These are phyloP conservation scores for Vicugna pacos DNA, from an alignment of 2,113 vertebrate species.

Conservation along the genomic window DNA sequence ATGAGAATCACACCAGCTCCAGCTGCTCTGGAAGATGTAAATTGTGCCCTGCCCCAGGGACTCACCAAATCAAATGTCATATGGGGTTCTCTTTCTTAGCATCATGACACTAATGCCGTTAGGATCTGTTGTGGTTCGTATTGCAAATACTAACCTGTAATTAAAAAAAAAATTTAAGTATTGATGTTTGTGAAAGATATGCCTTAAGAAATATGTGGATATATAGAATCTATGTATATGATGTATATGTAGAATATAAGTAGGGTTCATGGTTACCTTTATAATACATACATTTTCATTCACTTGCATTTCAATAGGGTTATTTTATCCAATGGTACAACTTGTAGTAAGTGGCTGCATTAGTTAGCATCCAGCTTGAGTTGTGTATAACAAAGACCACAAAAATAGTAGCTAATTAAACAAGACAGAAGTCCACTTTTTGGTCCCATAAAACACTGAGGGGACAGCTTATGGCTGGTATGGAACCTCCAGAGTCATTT, in stretches of 20 bases:
- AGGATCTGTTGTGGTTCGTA: neutral
- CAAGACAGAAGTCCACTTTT: neutral
- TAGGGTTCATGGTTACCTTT: neutral
- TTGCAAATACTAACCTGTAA: neutral
- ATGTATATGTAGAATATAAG: too few species aligned
- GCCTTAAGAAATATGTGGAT: neutral
- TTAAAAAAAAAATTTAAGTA: neutral
- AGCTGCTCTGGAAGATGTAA: neutral
- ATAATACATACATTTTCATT: neutral
- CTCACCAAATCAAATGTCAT: neutral
- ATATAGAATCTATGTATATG: neutral
- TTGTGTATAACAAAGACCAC: neutral
- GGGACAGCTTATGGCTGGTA: too few species aligned
- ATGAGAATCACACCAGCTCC: neutral
- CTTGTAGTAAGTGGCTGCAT: neutral
- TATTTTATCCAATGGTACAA: neutral
- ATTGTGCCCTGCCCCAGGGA: neutral
- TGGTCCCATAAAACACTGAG: neutral
- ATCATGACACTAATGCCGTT: neutral
- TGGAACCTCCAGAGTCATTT: neutral
- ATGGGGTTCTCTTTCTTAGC: neutral
- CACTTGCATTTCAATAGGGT: neutral
- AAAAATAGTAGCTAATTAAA: neutral
- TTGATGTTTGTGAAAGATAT: neutral
- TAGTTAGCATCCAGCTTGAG: neutral